These are phyloP conservation scores for Reticulitermes speratus DNA, from an alignment of 1,140 invertebrate genomes.

Conservation along the genomic window DNA sequence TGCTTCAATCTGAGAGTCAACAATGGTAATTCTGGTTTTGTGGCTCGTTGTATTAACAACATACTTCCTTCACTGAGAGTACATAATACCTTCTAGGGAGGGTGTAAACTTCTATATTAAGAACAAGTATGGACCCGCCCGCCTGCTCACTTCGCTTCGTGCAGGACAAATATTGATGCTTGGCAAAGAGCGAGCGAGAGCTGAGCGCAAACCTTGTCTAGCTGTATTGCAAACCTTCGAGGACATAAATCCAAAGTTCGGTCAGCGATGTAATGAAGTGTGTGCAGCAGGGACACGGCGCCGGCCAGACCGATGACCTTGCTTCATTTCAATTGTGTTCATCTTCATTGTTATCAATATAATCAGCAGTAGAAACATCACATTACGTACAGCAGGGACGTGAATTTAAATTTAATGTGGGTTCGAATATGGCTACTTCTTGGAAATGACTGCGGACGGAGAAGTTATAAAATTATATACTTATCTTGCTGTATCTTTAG, in stretches of 20 bases:
- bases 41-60: background rate
- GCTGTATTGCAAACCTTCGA: constrained; percentile 34
- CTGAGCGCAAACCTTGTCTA: constrained; percentile 34
- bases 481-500: too few species aligned
- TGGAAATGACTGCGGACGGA: too few species aligned
- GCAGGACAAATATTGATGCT: constrained; percentile 35
- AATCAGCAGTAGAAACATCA: too few species aligned
- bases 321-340: too few species aligned
- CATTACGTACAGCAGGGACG: too few species aligned
- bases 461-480: too few species aligned
- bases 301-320: background rate
- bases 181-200: constrained; percentile 32
- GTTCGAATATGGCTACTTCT: too few species aligned
- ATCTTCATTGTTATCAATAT: too few species aligned
- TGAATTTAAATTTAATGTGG: too few species aligned
- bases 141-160: background rate
- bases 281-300: background rate
- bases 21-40: constrained; percentile 16
- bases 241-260: background rate
- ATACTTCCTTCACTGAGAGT: background rate
- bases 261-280: background rate
- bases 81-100: constrained; percentile 11
- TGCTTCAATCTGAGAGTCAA: background rate
- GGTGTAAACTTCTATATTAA: background rate
- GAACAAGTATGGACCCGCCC: background rate